Percentiles rank a stretch among this genome's conserved stretches.
Conservation (phyloP, 2,113 vertebrate genomes). For the Rissa tridactyla region DNA sequence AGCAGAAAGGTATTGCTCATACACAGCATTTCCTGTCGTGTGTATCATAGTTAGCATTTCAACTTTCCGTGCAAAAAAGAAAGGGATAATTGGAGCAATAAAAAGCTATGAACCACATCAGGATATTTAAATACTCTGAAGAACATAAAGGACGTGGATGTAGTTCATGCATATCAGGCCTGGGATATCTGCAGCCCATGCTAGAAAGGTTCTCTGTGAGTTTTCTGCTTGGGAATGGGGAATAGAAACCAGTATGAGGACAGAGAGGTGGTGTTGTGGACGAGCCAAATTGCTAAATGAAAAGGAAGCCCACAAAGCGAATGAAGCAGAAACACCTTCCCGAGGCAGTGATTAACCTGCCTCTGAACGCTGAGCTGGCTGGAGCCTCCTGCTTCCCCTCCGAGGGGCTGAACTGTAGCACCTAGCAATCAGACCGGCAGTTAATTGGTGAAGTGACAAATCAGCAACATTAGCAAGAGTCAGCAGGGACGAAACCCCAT, state of each 20-base stretch:
- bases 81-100: neutral
- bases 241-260: neutral
- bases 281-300: neutral
- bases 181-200: neutral
- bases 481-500: neutral
- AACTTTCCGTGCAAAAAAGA: neutral
- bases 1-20: neutral
- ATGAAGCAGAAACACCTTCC: neutral
- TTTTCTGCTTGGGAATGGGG: neutral
- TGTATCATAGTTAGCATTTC: neutral
- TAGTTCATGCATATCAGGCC: neutral
- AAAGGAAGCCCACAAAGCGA: neutral
- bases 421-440: neutral
- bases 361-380: neutral
- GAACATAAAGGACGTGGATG: neutral
- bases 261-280: neutral
- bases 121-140: neutral
- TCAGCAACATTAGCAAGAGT: neutral
- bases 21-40: neutral
- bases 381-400: neutral
- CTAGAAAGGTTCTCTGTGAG: neutral
- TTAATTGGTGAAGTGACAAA: neutral
- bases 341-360: neutral
- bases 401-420: rapidly evolving
- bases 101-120: neutral